Base-by-base conservation (phyloP, 1,140 invertebrate species). In the Dreissena rostriformis region DNA sequence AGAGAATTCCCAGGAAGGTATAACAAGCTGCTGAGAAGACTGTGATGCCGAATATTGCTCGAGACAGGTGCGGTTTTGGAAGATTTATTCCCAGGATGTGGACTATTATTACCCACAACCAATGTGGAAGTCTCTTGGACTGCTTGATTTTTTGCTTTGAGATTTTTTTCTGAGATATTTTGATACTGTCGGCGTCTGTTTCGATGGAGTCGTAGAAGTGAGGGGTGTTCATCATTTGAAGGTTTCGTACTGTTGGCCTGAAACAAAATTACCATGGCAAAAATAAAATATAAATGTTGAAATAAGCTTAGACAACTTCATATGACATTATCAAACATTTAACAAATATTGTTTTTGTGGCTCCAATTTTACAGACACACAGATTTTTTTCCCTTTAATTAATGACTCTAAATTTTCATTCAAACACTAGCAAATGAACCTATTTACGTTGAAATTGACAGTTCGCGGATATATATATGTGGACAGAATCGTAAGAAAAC, bases 11-110 rank as follows among this genome's bases (percentile, higher is more conserved):
- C 57, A 89, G 85, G 7, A 88, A 82, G 5, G 86, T 86, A 68
- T 90, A 92, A 1, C 82, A 61, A 19, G 89, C 53, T 0, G 88
- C 91, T 49, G 90, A 70, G 0, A 84, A 19, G 6, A 94, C 70
- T 10, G 93, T 94, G 0, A 93, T 51, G 11, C 90, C 76, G 71
- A 93, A 92, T 1, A 94, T 55, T 15, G 92, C 26, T 6, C 90
- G 92, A 39, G 91, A 90, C 10, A 91, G 53, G 29, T 91, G 83
- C 49, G 89, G 88, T 73, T 84, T 90, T 73, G 74, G 72, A 24
- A 83, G n/a, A 84, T 85, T 81, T 10, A 92, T 86, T 61, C 89
- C 91, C 6, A 92, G 83, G 49, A 88, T 86, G 14, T 85, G 85
- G 0, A 88, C 86, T 0, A 92, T 68, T 12, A 89, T 26, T 57